Conservation (phyloP, 1,140 invertebrate genomes). For the Ctenoplectra terminalis region DNA sequence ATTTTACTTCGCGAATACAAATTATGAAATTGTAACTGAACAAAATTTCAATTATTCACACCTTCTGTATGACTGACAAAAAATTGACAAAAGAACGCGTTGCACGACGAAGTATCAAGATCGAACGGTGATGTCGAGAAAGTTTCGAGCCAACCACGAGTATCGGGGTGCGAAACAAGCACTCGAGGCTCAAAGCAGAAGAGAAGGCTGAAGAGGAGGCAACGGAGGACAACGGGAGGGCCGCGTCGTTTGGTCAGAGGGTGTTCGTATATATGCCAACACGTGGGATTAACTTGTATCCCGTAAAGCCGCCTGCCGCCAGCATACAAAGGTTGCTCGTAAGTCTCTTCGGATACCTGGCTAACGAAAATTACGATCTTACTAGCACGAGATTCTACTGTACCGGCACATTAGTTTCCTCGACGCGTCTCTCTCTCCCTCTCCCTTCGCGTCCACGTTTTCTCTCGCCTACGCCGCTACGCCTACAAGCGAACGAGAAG, state of each 20-base stretch:
- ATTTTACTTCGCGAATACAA: not conserved
- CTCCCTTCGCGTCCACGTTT: conserved; percentile 3
- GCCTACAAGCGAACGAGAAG: conserved; percentile 57
- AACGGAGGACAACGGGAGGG: conserved; percentile 5
- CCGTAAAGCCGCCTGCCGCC: conserved; percentile 71
- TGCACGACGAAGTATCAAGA: rapidly evolving
- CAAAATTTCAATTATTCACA: too few relatives aligned
- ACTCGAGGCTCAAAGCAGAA: conserved; percentile 20
- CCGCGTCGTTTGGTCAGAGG: conserved; percentile 56
- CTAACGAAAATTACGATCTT: conserved; percentile 78
- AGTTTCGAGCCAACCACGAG: not conserved
- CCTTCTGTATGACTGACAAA: too few relatives aligned
- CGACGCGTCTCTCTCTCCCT: conserved; percentile 24
- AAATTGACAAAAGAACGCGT: rapidly evolving
- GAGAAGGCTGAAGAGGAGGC: conserved; percentile 13
- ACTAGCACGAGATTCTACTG: conserved; percentile 71
- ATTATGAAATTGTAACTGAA: not conserved
- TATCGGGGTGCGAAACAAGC: not conserved
- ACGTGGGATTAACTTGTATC: conserved; percentile 79
- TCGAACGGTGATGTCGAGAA: too few relatives aligned
- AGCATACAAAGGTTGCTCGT: conserved; percentile 74
- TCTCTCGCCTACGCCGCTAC: conserved; percentile 70
- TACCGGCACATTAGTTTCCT: conserved; percentile 72
- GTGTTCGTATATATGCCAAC: conserved; percentile 63
- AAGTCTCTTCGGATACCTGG: conserved; percentile 77